Evolutionary conservation across 1,140 invertebrate species (phyloP).

Genomic region (Aleiodes sp.): DNA sequence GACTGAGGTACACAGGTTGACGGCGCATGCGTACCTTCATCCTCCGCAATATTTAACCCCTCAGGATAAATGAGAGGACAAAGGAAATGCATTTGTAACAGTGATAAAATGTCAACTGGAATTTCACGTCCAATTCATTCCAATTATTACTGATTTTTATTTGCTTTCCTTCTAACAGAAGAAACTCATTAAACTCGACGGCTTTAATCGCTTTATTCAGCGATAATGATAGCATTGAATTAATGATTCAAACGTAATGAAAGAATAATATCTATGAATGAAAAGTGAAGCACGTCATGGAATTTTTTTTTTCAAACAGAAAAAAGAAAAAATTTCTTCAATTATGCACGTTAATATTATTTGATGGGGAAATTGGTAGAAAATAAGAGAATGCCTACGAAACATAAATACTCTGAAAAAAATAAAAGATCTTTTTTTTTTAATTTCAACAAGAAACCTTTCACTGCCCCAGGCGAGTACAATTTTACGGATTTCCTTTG

Average conservation of each 20-base stretch:
- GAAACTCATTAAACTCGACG: too few species aligned
- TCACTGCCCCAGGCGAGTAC: neutral
- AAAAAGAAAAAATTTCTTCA: too few species aligned
- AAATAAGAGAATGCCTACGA: neutral
- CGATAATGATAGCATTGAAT: too few species aligned
- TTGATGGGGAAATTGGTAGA: neutral
- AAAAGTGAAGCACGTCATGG: too few species aligned
- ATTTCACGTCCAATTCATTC: too few species aligned
- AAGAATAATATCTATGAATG: too few species aligned
- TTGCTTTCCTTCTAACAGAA: too few species aligned
- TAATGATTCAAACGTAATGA: too few species aligned
- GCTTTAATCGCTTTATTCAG: too few species aligned
- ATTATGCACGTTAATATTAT: too few species aligned
- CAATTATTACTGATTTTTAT: too few species aligned
- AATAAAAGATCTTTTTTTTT: constrained; percentile 1
- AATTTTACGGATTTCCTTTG: constrained; percentile 33
- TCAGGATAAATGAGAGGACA: constrained; percentile 6
- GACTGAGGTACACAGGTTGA: neutral
- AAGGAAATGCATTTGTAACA: constrained; percentile 24
- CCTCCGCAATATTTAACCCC: constrained; percentile 17
- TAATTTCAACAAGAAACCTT: constrained; percentile 15
- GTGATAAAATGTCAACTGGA: neutral
- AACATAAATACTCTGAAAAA: neutral
- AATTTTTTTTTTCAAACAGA: too few species aligned
- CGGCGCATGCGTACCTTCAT: neutral